Conservation (phyloP, 2,888 invertebrate genomes). For the Lepidocyrtinus sp. region DNA sequence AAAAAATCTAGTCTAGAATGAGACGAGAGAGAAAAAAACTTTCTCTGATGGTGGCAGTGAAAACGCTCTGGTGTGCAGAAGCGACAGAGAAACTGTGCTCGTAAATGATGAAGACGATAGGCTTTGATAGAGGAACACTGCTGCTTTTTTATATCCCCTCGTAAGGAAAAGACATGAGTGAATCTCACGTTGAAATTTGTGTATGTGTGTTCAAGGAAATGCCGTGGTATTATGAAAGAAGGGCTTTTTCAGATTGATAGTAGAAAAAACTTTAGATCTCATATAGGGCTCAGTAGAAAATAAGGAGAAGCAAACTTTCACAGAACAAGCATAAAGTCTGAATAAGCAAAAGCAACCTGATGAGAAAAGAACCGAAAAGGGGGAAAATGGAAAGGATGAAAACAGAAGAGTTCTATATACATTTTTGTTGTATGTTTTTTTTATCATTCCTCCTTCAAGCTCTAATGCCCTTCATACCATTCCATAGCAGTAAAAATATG, state of each 20-base stretch:
- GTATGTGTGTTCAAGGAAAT: slow-evolving; percentile 17
- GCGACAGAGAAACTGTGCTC: neutral
- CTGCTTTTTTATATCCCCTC: neutral
- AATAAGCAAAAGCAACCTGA: slow-evolving; percentile 54
- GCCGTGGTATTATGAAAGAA: slow-evolving; percentile 9
- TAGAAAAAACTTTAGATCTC: neutral
- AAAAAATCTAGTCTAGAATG: neutral
- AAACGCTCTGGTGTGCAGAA: slow-evolving; percentile 22
- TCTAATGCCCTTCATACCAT: neutral
- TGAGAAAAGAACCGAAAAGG: slow-evolving; percentile 41
- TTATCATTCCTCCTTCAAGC: neutral
- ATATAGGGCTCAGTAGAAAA: slow-evolving; percentile 3
- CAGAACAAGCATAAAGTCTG: slow-evolving; percentile 12
- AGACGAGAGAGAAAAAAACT: neutral
- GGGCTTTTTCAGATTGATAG: neutral
- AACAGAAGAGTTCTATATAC: slow-evolving; percentile 42
- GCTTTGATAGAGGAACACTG: neutral
- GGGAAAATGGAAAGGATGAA: neutral
- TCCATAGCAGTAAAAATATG: neutral
- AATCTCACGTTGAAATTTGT: slow-evolving; percentile 25
- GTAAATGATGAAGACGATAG: neutral
- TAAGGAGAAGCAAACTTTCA: neutral
- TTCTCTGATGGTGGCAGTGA: slow-evolving; percentile 43
- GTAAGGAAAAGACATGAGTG: slow-evolving; percentile 7
- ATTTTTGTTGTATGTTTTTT: slow-evolving; percentile 47